phyloP scores from a whole-genome alignment of 2,113 vertebrate genomes.

The Oxygymnocypris stewartii region DNA sequence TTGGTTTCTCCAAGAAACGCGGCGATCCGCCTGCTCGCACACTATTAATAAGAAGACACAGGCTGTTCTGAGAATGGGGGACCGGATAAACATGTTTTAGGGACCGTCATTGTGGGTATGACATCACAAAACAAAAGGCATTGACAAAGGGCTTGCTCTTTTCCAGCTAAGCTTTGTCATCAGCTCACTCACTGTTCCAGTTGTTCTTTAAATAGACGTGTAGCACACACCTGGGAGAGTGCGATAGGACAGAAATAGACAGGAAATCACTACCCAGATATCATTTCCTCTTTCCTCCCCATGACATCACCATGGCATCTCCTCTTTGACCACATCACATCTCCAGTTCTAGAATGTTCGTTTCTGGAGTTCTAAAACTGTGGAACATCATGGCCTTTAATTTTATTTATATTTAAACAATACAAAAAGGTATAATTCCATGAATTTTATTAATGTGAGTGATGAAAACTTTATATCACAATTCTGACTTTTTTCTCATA shows the following conservation, averaged over 20 bases:
- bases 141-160: conserved; percentile 16
- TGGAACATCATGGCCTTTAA: not conserved
- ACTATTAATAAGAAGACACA: not conserved
- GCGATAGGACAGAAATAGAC: conserved; percentile 37
- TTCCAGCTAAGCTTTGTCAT: conserved; percentile 14
- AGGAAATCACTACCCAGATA: conserved; percentile 46
- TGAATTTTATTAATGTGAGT: no score
- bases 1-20: conserved; percentile 63
- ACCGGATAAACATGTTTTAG: not conserved
- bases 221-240: conserved; percentile 20
- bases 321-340: not conserved
- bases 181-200: conserved; percentile 21
- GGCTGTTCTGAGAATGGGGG: not conserved
- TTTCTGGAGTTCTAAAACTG: not conserved
- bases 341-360: not conserved
- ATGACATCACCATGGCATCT: conserved; percentile 29
- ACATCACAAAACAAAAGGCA: conserved; percentile 3
- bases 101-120: not conserved
- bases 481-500: no score
- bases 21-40: not conserved
- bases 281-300: conserved; percentile 22
- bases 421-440: no score
- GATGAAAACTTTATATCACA: no score
- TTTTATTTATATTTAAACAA: not conserved
- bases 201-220: conserved; percentile 38